A percentile compares a stretch with the other conserved stretches of the same genome.
These are phyloP conservation scores for Chesias legatella DNA, from an alignment of 2,888 invertebrate genomes.

Conservation along the genomic window DNA sequence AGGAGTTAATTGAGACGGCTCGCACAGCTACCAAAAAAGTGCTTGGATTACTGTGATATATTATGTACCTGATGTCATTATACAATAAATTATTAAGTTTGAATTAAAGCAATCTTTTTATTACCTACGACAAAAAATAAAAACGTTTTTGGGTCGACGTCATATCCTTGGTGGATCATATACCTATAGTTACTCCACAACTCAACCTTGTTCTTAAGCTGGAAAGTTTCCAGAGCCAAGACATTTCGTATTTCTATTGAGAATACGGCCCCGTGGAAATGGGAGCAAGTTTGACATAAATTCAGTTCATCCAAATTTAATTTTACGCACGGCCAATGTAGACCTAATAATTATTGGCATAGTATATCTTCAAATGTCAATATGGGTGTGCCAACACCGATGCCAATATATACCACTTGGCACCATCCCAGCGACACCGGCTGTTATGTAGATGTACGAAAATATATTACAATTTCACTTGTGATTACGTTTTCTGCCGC, in stretches of 20 bases:
- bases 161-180: no score
- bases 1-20: slow-evolving; percentile 63
- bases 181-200: no score
- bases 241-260: background rate
- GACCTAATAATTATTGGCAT: slow-evolving; percentile 38
- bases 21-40: slow-evolving; percentile 54
- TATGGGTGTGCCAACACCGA: slow-evolving; percentile 26
- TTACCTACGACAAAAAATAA: no score
- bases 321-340: slow-evolving; percentile 17
- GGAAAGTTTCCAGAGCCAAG: slow-evolving; percentile 7
- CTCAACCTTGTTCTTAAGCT: background rate
- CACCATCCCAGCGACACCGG: slow-evolving; percentile 31
- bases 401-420: slow-evolving; percentile 38
- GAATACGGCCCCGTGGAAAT: no score
- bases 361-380: slow-evolving; percentile 39
- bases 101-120: no score
- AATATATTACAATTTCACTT: slow-evolving; percentile 27
- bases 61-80: background rate
- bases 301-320: slow-evolving; percentile 13
- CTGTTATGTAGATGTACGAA: slow-evolving; percentile 24
- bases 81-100: no score
- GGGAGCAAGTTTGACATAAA: background rate
- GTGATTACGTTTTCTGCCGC: slow-evolving; percentile 21
- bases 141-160: no score
- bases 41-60: slow-evolving; percentile 38